A percentile compares a stretch with the other conserved stretches of the same genome.
Evolutionary conservation across 2,888 invertebrate genomes (phyloP).

Genomic region (Chaetogeoica ovagalla): DNA sequence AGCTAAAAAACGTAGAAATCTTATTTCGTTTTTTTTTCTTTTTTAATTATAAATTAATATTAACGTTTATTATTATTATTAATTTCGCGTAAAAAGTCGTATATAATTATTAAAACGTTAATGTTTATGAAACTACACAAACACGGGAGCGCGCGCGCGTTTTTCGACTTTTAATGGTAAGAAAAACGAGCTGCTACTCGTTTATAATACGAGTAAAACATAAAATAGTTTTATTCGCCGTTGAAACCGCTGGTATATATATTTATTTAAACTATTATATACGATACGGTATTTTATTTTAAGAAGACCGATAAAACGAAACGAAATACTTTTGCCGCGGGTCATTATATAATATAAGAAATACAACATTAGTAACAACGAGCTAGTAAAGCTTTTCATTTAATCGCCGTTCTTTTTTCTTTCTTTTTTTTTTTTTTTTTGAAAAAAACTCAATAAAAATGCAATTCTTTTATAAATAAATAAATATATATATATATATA

Average conservation of each 20-base stretch:
- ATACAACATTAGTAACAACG: neutral
- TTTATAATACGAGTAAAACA: neutral
- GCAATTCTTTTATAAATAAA: neutral
- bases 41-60: too few relatives aligned
- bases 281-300: neutral
- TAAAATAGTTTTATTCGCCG: constrained; percentile 17
- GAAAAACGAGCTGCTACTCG: neutral
- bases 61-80: neutral
- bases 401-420: too few relatives aligned
- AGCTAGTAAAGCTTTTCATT: constrained; percentile 1
- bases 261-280: too few relatives aligned
- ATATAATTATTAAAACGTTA: too few relatives aligned
- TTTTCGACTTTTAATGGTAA: constrained; percentile 9
- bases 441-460: too few relatives aligned
- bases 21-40: too few relatives aligned
- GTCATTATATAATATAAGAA: constrained; percentile 3
- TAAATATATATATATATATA: too few relatives aligned
- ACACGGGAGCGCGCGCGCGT: neutral
- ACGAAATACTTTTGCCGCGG: neutral
- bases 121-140: neutral
- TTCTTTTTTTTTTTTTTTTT: neutral
- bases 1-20: too few relatives aligned
- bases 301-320: constrained; percentile 9
- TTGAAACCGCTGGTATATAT: neutral
- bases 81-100: neutral